phyloP scores from a whole-genome alignment of 30 jellyfish, hydroid and myxozoan genomes.

The Pseudorhiza aurosa region DNA sequence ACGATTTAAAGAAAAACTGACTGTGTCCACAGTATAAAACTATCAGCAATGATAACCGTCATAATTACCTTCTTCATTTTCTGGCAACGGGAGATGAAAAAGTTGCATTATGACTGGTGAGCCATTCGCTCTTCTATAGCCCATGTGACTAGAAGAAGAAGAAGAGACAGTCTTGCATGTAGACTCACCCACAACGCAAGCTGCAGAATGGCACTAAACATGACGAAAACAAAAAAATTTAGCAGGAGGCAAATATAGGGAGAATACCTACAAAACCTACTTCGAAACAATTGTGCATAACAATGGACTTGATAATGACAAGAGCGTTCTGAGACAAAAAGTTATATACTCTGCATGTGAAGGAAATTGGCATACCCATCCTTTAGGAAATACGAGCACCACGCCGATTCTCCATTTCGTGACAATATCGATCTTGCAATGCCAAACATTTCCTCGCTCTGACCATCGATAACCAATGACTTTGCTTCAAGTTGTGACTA shows the following conservation, averaged over 20 bases:
- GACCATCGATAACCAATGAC: constrained; percentile 44
- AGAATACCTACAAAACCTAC: too few relatives aligned
- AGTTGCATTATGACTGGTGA: constrained; percentile 91
- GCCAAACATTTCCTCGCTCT: constrained; percentile 70
- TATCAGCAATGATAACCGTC: too few relatives aligned
- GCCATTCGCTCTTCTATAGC: constrained; percentile 80
- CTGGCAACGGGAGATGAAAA: constrained; percentile 68
- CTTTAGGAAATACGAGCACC: constrained; percentile 72
- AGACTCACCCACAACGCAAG: too few relatives aligned
- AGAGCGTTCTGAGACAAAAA: too few relatives aligned
- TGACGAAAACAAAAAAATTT: too few relatives aligned
- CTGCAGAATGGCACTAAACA: too few relatives aligned
- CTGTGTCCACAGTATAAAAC: too few relatives aligned
- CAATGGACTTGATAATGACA: too few relatives aligned
- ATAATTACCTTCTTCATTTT: constrained; percentile 75
- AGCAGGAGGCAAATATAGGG: too few relatives aligned
- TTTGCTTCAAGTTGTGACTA: constrained; percentile 73
- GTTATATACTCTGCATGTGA: background rate
- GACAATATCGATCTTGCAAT: constrained; percentile 59
- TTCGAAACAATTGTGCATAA: too few relatives aligned
- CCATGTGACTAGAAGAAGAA: constrained; percentile 66
- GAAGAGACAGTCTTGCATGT: too few relatives aligned
- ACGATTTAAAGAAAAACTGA: too few relatives aligned
- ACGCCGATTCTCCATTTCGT: constrained; percentile 29
- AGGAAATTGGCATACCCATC: constrained; percentile 77